A percentile compares a stretch with the other conserved stretches of the same genome.
These are phyloP conservation scores for Colletes gigas DNA, from an alignment of 1,140 invertebrate genomes.

Conservation along the genomic window DNA sequence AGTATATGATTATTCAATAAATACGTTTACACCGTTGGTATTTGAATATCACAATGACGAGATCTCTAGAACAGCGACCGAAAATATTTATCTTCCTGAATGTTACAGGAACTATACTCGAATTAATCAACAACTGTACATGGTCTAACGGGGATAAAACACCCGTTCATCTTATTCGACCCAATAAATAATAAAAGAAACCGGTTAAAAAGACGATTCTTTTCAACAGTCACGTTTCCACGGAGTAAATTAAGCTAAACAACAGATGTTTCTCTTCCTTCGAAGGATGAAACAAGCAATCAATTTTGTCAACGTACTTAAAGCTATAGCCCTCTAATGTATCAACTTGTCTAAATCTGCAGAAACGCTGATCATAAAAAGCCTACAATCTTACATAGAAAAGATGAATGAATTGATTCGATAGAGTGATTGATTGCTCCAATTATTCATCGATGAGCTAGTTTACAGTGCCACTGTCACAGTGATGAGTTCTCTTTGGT, in stretches of 20 bases:
- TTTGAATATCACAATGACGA: slow-evolving; percentile 13
- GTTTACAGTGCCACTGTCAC: background rate
- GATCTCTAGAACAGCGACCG: background rate
- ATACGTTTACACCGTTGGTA: background rate
- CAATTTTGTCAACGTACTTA: no score
- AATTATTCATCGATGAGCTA: background rate
- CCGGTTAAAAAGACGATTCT: background rate
- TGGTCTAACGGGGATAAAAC: background rate
- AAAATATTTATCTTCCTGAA: no score
- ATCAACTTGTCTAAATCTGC: no score
- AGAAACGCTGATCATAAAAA: no score
- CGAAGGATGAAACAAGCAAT: no score
- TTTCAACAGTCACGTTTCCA: background rate
- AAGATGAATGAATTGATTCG: no score
- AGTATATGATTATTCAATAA: background rate
- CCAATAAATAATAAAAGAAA: background rate
- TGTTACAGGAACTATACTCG: background rate
- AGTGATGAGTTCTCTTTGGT: background rate
- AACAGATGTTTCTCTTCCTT: background rate
- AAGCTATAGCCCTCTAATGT: no score
- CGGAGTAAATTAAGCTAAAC: background rate
- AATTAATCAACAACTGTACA: background rate
- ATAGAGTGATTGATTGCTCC: no score
- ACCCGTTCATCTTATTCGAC: background rate
- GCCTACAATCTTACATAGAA: background rate